Evolutionary conservation across 1,140 invertebrate genomes (phyloP).

Genomic region (Mactra quadrangularis): DNA sequence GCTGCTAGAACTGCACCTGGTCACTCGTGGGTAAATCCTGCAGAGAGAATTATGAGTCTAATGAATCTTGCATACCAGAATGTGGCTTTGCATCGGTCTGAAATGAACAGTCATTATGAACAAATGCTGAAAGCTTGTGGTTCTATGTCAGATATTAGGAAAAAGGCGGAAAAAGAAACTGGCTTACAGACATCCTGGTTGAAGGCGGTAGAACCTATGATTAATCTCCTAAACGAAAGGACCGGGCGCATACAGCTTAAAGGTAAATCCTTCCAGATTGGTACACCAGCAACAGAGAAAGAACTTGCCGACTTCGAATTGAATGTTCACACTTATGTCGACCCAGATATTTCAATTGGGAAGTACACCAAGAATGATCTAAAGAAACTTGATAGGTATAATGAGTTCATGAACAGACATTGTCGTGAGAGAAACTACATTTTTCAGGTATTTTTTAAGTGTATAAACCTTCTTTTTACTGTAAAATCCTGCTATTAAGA

Average conservation of each 20-base stretch:
- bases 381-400: conserved; percentile 29
- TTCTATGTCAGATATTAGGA: conserved; percentile 57
- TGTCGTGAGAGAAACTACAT: conserved; percentile 57
- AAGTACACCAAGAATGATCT: conserved; percentile 55
- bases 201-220: not conserved
- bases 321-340: not conserved
- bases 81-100: conserved; percentile 26
- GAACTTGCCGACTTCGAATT: conserved; percentile 40
- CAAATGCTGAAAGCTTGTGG: conserved; percentile 5
- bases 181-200: not conserved
- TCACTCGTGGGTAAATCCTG: conserved; percentile 62
- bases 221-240: not conserved
- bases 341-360: conserved; percentile 22
- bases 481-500: not conserved
- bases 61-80: conserved; percentile 65
- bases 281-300: conserved; percentile 24
- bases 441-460: conserved; percentile 57
- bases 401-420: conserved; percentile 41
- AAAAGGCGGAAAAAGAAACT: conserved; percentile 17
- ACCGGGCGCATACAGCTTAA: conserved; percentile 1
- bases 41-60: conserved; percentile 63
- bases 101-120: conserved; percentile 36
- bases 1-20: conserved; percentile 61
- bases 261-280: not conserved
- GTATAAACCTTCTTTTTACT: not conserved